phyloP scores from a whole-genome alignment of 2,113 vertebrate species.

The Platysternon megacephalum region DNA sequence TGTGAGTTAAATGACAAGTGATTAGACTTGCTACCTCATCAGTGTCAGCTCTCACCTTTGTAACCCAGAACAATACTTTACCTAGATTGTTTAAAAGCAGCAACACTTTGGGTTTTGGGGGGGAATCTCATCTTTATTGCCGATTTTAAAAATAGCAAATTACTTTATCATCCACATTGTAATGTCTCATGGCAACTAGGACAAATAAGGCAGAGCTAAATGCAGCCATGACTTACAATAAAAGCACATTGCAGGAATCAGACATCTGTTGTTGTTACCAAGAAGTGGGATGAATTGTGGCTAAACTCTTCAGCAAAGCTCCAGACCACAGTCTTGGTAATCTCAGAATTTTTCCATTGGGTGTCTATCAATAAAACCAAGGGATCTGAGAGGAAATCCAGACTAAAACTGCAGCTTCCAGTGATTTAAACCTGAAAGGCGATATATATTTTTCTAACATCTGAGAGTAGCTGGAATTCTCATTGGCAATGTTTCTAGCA shows the following conservation, averaged over 20 bases:
- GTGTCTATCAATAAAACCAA: slow-evolving; percentile 57
- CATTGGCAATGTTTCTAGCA: slow-evolving; percentile 59
- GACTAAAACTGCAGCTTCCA: slow-evolving; percentile 46
- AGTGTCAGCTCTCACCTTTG: neutral
- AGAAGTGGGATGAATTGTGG: slow-evolving; percentile 24
- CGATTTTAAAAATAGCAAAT: slow-evolving; percentile 9
- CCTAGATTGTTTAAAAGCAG: neutral
- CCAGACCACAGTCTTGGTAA: slow-evolving; percentile 47
- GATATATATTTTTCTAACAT: slow-evolving; percentile 70
- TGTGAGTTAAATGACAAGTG: neutral
- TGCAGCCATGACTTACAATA: neutral
- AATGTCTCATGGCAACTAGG: neutral
- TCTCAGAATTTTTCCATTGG: slow-evolving; percentile 55
- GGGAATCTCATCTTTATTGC: neutral
- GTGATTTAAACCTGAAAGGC: slow-evolving; percentile 67
- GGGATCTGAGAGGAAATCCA: slow-evolving; percentile 60
- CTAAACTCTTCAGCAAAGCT: slow-evolving; percentile 56
- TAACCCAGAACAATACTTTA: neutral
- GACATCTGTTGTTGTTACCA: slow-evolving; percentile 14
- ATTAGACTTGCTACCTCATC: neutral
- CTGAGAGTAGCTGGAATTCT: slow-evolving; percentile 63
- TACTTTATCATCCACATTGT: neutral
- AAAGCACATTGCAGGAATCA: neutral
- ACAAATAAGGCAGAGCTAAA: slow-evolving; percentile 29
- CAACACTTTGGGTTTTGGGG: neutral